Evolutionary conservation across 2,888 invertebrate species (phyloP).

Genomic region (Papilio gigon): DNA sequence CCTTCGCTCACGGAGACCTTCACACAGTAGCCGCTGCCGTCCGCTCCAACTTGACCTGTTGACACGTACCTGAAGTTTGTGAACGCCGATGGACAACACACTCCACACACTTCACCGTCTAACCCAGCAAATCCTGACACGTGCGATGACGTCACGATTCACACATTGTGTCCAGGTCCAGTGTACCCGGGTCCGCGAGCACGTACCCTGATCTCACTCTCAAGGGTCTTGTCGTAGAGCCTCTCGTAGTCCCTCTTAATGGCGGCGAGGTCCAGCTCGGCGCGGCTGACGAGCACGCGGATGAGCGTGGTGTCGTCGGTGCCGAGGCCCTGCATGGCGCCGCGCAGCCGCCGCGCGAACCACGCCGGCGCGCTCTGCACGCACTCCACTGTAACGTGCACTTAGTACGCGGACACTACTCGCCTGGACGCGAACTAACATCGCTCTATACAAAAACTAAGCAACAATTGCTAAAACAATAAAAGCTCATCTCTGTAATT

Average conservation of each 20-base stretch:
- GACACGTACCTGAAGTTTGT: not conserved
- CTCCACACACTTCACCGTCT: too few species aligned
- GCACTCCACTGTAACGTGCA: constrained; percentile 83
- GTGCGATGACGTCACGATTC: not conserved
- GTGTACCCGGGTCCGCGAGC: not conserved
- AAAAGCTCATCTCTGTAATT: too few species aligned
- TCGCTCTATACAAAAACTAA: constrained; percentile 9
- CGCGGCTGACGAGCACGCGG: constrained; percentile 86
- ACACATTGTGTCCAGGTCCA: not conserved
- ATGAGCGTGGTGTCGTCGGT: constrained; percentile 88
- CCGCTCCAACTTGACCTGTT: not conserved
- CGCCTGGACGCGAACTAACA: not conserved
- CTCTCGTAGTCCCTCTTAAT: constrained; percentile 88
- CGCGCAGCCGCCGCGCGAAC: constrained; percentile 86
- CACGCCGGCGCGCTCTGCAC: constrained; percentile 85
- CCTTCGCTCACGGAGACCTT: not conserved
- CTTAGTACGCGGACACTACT: constrained; percentile 26
- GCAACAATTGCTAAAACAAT: not conserved
- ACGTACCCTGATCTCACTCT: constrained; percentile 84
- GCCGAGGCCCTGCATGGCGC: constrained; percentile 86
- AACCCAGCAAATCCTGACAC: not conserved
- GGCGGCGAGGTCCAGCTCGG: constrained; percentile 86
- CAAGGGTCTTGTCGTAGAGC: constrained; percentile 86
- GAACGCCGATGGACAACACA: not conserved
- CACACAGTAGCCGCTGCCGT: not conserved